These are phyloP conservation scores for Liparis tanakae DNA, from an alignment of 2,797 vertebrate genomes.

Conservation along the genomic window DNA sequence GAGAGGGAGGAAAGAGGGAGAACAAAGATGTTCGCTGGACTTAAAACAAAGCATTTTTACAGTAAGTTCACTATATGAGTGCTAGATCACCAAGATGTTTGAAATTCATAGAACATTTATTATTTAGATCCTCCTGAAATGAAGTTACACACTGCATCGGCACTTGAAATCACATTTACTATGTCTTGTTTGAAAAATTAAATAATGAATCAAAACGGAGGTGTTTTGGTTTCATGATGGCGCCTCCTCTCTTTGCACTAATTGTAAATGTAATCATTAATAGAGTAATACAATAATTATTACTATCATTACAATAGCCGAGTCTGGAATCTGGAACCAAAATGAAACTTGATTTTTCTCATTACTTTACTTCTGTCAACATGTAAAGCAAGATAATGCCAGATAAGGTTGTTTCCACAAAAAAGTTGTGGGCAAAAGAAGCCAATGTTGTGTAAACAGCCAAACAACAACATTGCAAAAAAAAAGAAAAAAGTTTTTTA, in stretches of 20 bases:
- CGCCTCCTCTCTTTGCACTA: neutral
- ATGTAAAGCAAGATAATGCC: neutral
- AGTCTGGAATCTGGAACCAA: neutral
- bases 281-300: too few species aligned
- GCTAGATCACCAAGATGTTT: neutral
- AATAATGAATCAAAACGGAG: neutral
- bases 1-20: neutral
- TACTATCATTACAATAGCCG: too few species aligned
- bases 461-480: neutral
- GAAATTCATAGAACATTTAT: constrained; percentile 3
- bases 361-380: neutral
- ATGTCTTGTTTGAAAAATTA: neutral
- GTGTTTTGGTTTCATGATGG: neutral
- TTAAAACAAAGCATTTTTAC: constrained; percentile 12
- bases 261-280: too few species aligned
- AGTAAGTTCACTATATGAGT: neutral
- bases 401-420: neutral
- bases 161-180: neutral
- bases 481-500: neutral
- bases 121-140: neutral
- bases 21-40: constrained; percentile 3
- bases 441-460: neutral
- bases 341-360: neutral
- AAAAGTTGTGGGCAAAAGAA: neutral
- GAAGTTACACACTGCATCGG: neutral